phyloP scores from a whole-genome alignment of 2,797 vertebrate genomes.

The Tokudaia muenninki region DNA sequence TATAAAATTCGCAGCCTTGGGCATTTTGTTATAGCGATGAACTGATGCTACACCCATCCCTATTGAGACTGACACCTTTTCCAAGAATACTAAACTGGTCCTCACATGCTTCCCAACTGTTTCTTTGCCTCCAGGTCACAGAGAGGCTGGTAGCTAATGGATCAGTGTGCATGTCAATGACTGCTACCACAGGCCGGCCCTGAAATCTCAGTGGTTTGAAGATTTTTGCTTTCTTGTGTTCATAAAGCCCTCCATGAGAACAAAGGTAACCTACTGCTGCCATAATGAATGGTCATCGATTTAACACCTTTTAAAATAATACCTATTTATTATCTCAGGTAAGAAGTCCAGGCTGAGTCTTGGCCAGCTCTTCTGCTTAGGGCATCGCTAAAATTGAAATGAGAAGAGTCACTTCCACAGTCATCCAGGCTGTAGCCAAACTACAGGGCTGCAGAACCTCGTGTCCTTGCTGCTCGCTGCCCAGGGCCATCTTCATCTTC shows the following conservation, averaged over 20 bases:
- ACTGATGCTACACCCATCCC: background rate
- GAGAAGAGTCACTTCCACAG: background rate
- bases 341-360: background rate
- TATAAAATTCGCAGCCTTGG: background rate
- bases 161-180: background rate
- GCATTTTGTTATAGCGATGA: background rate
- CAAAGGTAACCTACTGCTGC: background rate
- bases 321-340: background rate
- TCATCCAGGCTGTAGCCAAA: background rate
- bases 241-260: background rate
- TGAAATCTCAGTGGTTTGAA: background rate
- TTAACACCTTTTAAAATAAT: conserved; percentile 3
- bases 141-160: background rate
- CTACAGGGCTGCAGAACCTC: background rate
- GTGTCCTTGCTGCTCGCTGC: background rate
- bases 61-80: background rate
- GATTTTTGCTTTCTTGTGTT: background rate
- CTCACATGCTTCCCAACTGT: background rate
- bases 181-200: background rate
- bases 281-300: background rate
- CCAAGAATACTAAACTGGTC: background rate
- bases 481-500: background rate
- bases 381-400: background rate
- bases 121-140: background rate
- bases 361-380: background rate